Base-by-base conservation (phyloP, 1,140 invertebrate genomes). In the Cecropterus lyciades region DNA sequence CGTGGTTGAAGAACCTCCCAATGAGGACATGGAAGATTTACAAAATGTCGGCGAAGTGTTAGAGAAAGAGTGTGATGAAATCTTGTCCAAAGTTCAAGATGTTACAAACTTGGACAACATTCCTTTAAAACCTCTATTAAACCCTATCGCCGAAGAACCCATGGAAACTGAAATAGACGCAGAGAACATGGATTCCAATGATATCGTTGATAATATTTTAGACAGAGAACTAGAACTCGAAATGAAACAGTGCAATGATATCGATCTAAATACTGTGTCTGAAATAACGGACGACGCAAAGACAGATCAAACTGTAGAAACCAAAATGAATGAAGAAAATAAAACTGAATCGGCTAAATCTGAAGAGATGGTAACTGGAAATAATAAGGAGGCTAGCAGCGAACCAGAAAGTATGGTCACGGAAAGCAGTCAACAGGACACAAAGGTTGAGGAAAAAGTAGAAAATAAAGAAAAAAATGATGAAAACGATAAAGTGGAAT, bases 31-130 rank as follows among this genome's bases (percentile, higher is more conserved):
- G 64, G 87, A 88, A 53, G 82, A 82, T 7, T 72, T 91, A 20
- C 78, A 88, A 65, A 90, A 88, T 70, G 89, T 85, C 49, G 85
- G 87, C 16, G 82, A 90, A 51, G 85, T 85, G 3, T 69, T 91
- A 13, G 87, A 90, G 60, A 91, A 89, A 60, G 87, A 91, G 77
- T 91, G 89, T 70, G 86, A 85, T 64, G 89, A 91, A 66, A 90
- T 91, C 56, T 71, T 91, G 43, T 87, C 85, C 4, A 91, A 90
- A 67, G 86, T 91, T 5, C 82, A 91, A 59, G 77, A 85, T 67
- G 87, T 91, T 20, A 90, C 87, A 15, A 91, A 91, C 68, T 72
- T 90, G 63, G 87, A 89, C 24, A 90, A 79, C 45, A 88, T 91
- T 55, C 73, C 82, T 27, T 33, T 89, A 14, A 90, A 89, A 70